Base-by-base conservation (phyloP, 2,797 vertebrate species). In the Epinephelus malabaricus region DNA sequence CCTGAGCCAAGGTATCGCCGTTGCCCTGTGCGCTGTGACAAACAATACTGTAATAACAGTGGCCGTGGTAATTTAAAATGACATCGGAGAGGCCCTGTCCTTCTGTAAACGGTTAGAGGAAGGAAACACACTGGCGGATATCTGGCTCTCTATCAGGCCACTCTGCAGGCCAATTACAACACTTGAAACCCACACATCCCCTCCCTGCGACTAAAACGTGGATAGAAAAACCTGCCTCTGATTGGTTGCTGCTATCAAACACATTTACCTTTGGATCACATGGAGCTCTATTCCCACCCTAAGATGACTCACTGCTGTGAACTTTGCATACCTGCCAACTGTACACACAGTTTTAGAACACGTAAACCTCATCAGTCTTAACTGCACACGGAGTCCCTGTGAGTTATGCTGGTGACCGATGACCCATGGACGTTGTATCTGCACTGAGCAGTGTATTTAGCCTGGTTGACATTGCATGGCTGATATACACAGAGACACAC, bases 11-110 rank as follows among this genome's bases (percentile, higher is more conserved):
- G 46, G 77, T 65, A 59, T 73, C 43, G 18, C 74, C 54, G 21
- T 58, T 65, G 73, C 61, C 75, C 60, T 63, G 54, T 50, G 68
- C 58, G 12, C 67, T 10, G 75, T 81, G 86, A 85, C 86, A 92
- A 88, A 88, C 85, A 88, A 84, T 73, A 88, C 79, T 70, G 86
- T 86, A 89, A 88, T 79, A 83, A 87, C 79, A 91, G 70, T 27
- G 62, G 82, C 38, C 13, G 5, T 1, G 56, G 69, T 86, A 66
- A 85, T 85, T 86, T 77, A 76, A 87, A 81, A 74, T 68, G 74
- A 84, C 83, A 87, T 54, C 68, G 65, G 63, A 86, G 56, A 58
- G 65, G 81, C 53, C 54, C 17, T 15, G 81, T 72, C 81, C 82
- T 79, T 80, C 18, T 84, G 72, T 72, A 84, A 89, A 89, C 50